These are phyloP conservation scores for Trichosurus vulpecula DNA, from an alignment of 2,797 vertebrate genomes.

Conservation along the genomic window DNA sequence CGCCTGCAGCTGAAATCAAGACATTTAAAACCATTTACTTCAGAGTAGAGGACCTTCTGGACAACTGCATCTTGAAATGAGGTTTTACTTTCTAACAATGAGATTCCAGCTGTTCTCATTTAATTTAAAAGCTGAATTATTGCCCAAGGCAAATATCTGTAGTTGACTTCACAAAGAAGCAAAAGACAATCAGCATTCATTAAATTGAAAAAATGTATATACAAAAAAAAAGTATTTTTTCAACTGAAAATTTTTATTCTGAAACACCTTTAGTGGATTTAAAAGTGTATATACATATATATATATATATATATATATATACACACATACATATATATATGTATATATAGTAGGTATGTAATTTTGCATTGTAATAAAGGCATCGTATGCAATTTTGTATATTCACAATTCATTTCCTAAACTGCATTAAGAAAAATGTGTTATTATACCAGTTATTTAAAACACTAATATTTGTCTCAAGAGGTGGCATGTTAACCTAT, in stretches of 20 bases:
- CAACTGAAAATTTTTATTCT: neutral
- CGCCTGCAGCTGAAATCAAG: constrained; percentile 38
- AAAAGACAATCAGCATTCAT: neutral
- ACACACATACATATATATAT: neutral
- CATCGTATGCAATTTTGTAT: no score
- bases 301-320: no score
- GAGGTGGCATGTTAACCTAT: no score
- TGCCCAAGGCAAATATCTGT: constrained; percentile 40
- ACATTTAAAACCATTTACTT: constrained; percentile 24
- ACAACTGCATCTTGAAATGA: constrained; percentile 29
- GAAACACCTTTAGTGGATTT: constrained; percentile 1
- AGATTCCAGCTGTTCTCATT: neutral
- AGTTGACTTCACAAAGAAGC: neutral
- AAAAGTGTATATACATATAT: no score
- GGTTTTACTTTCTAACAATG: constrained; percentile 38
- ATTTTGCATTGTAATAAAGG: no score
- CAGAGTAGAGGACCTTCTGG: constrained; percentile 30
- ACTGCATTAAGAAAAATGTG: no score
- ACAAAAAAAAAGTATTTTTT: neutral
- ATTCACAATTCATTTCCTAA: no score
- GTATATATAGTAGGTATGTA: neutral
- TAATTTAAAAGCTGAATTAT: constrained; percentile 46
- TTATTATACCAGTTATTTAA: no score
- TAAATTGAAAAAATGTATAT: neutral
- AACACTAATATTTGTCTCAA: no score